A percentile compares a stretch with the other conserved stretches of the same genome.
phyloP scores from a whole-genome alignment of 2,113 vertebrate genomes.

The Nesogale talazaci region DNA sequence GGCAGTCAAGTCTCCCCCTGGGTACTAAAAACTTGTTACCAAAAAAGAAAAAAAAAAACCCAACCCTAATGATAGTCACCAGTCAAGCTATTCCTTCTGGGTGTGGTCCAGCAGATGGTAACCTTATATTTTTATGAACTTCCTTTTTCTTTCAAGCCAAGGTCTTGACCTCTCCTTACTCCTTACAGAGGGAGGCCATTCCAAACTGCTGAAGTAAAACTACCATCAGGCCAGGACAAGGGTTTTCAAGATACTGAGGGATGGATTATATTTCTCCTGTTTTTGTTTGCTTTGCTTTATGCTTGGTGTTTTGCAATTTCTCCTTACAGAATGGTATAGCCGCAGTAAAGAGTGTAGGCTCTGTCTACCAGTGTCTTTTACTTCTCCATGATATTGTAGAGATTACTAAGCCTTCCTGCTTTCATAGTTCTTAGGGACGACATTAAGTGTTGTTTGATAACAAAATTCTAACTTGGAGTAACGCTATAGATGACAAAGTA shows the following conservation, averaged over 20 bases:
- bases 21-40: slow-evolving; percentile 13
- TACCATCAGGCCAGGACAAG: not conserved
- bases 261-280: not conserved
- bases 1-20: not conserved
- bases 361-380: not conserved
- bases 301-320: not conserved
- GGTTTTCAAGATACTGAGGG: not conserved
- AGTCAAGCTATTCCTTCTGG: slow-evolving; percentile 1
- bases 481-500: not conserved
- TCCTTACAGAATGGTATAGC: not conserved
- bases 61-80: not conserved
- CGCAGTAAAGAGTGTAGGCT: not conserved
- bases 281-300: too few species aligned
- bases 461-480: not conserved
- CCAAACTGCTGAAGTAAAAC: not conserved
- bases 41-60: not conserved
- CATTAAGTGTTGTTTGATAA: not conserved
- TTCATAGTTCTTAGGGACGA: not conserved
- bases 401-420: not conserved
- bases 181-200: not conserved
- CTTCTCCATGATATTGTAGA: not conserved
- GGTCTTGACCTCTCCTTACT: not conserved
- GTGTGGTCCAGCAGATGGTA: not conserved
- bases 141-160: not conserved
- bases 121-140: not conserved